Evolutionary conservation across 2,797 vertebrate species (phyloP).

Genomic region (Helicolenus hilgendorfi): DNA sequence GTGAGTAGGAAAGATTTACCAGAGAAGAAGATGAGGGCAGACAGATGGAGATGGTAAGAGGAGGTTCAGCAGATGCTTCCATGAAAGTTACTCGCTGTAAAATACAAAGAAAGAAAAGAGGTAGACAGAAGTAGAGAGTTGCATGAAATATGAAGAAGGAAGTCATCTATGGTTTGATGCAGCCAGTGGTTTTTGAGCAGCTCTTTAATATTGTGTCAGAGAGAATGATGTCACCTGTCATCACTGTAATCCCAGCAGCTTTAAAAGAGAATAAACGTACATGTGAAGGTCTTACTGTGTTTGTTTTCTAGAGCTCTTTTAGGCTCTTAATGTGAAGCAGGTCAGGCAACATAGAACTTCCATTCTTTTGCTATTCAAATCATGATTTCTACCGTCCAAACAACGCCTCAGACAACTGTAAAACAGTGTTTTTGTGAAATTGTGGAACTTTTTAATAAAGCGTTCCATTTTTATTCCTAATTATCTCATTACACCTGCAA

Average conservation of each 20-base stretch:
- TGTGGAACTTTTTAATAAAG: not conserved
- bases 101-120: constrained; percentile 12
- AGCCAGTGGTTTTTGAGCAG: constrained; percentile 22
- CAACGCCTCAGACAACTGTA: not conserved
- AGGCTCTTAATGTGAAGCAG: not conserved
- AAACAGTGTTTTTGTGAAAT: not conserved
- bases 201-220: not conserved
- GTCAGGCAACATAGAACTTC: not conserved
- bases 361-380: not conserved
- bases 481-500: not conserved
- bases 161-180: constrained; percentile 16
- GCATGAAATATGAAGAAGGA: constrained; percentile 21
- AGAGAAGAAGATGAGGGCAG: not conserved
- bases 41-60: constrained; percentile 1
- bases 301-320: not conserved
- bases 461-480: not conserved
- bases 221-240: not conserved
- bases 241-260: not conserved
- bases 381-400: not conserved
- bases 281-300: not conserved
- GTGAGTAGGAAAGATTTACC: not conserved
- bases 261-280: not conserved
- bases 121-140: not conserved
- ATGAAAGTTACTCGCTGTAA: not conserved
- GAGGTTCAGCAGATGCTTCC: constrained; percentile 6